Evolutionary conservation across 2,888 invertebrate genomes (phyloP).

Genomic region (Drosophila silvestris): DNA sequence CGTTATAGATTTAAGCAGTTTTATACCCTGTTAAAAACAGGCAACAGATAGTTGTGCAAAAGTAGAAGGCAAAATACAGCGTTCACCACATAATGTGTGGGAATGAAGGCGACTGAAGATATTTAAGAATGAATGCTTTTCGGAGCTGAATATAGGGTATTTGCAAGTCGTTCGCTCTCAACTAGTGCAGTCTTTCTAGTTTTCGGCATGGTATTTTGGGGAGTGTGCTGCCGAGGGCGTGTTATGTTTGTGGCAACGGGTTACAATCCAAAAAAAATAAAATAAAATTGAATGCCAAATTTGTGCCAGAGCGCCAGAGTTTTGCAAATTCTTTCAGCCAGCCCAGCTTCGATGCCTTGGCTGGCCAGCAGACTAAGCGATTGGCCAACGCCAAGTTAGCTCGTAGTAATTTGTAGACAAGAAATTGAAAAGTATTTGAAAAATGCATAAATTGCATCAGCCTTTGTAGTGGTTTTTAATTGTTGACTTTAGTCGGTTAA

Average conservation of each 20-base stretch:
- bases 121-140: not conserved
- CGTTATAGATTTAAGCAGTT: conserved; percentile 39
- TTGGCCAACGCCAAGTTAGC: conserved; percentile 47
- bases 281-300: conserved; percentile 61
- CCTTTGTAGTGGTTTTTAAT: conserved; percentile 65
- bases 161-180: not conserved
- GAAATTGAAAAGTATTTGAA: conserved; percentile 70
- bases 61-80: not conserved
- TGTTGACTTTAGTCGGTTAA: conserved; percentile 70
- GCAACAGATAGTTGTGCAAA: not conserved
- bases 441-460: conserved; percentile 81
- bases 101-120: not conserved
- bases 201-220: conserved; percentile 52
- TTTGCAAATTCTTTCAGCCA: conserved; percentile 43
- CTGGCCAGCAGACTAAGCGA: conserved; percentile 12
- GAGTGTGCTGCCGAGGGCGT: conserved; percentile 54
- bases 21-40: not conserved
- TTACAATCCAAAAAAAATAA: conserved; percentile 28
- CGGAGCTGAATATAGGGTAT: not conserved
- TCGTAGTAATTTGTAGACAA: conserved; percentile 64
- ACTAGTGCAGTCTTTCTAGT: not conserved
- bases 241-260: conserved; percentile 38
- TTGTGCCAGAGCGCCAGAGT: conserved; percentile 39
- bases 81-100: not conserved
- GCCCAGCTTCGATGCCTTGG: conserved; percentile 2